These are phyloP conservation scores for Drosophila nigricruria DNA, from an alignment of 2,888 invertebrate genomes.

Conservation along the genomic window DNA sequence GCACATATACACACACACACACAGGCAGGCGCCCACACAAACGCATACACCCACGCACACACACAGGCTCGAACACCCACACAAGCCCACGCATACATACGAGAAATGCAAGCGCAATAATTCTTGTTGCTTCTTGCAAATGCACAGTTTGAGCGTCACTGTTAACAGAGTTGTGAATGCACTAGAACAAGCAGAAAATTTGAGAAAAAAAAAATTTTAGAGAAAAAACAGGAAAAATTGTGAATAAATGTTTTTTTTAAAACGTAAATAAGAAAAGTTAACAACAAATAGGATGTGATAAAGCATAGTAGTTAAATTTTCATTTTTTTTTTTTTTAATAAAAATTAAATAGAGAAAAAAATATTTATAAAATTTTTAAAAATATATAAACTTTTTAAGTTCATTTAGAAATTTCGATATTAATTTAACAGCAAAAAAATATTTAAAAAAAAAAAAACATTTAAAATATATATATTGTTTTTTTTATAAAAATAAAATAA, in stretches of 20 bases:
- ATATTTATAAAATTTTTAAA: background rate
- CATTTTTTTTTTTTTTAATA: background rate
- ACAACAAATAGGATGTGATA: too few relatives aligned
- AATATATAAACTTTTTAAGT: background rate
- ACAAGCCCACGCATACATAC: conserved; percentile 6
- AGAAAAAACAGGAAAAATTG: too few relatives aligned
- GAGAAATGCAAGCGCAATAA: conserved; percentile 9
- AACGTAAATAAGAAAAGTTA: background rate
- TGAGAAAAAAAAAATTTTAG: too few relatives aligned
- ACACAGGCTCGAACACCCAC: conserved; percentile 6
- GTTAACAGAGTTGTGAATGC: conserved; percentile 7
- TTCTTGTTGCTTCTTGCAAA: conserved; percentile 11
- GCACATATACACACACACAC: background rate
- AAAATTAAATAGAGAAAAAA: background rate
- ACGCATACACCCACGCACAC: conserved; percentile 8
- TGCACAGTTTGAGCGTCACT: conserved; percentile 7
- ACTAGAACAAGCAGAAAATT: background rate
- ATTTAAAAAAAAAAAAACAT: too few relatives aligned
- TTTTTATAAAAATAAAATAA: too few relatives aligned
- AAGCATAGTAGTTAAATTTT: too few relatives aligned
- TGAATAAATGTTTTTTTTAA: too few relatives aligned
- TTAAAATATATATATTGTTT: too few relatives aligned
- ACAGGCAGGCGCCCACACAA: background rate
- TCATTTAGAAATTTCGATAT: too few relatives aligned
- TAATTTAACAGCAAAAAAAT: too few relatives aligned